Evolutionary conservation across 2,797 vertebrate species (phyloP).

Genomic region (Odontamblyopus rebecca): DNA sequence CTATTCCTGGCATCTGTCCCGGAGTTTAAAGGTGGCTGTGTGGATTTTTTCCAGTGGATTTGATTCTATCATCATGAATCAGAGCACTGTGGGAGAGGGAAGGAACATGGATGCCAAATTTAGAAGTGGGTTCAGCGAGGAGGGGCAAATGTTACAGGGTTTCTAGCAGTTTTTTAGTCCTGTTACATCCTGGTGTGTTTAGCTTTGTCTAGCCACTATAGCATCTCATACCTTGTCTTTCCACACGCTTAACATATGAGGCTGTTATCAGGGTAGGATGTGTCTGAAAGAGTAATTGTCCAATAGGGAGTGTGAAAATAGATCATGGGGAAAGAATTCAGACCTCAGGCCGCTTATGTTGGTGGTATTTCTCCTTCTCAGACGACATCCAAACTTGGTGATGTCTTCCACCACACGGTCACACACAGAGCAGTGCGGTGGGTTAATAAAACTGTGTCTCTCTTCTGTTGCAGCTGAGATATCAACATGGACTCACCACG

Average conservation of each 20-base stretch:
- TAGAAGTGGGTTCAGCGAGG: constrained; percentile 25
- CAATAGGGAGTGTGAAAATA: constrained; percentile 36
- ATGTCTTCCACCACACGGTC: constrained; percentile 13
- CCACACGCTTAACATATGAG: constrained; percentile 64
- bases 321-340: constrained; percentile 64
- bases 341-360: constrained; percentile 41
- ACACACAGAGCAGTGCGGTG: constrained; percentile 11
- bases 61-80: constrained; percentile 49
- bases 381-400: constrained; percentile 39
- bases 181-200: constrained; percentile 53
- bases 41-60: constrained; percentile 34
- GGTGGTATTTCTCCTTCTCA: constrained; percentile 48
- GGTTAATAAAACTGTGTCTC: constrained; percentile 46
- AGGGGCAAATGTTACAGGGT: constrained; percentile 30
- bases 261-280: constrained; percentile 63
- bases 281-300: constrained; percentile 65
- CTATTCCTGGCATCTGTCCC: constrained; percentile 44
- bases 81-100: constrained; percentile 32
- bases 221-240: constrained; percentile 54
- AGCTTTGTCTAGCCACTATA: constrained; percentile 48
- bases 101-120: constrained; percentile 40
- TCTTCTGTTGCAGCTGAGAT: constrained; percentile 85
- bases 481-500: constrained; percentile 94
- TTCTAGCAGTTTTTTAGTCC: constrained; percentile 29
- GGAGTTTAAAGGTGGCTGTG: constrained; percentile 48